Conservation (phyloP, 2,888 invertebrate species). For the Halocaridina rubra region DNA sequence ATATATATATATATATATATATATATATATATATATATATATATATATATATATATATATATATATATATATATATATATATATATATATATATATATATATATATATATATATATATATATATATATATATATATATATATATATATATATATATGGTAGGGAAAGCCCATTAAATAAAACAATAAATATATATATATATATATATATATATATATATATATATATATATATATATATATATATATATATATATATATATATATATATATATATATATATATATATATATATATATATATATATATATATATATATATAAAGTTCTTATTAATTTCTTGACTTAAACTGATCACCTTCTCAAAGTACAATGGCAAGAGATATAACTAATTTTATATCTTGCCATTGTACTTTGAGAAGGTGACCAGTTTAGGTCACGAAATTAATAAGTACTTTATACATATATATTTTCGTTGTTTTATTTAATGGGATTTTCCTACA, state of each 20-base stretch:
- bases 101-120: slow-evolving; percentile 8
- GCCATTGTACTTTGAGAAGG: too few species aligned
- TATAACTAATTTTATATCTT: too few species aligned
- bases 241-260: slow-evolving; percentile 30
- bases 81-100: slow-evolving; percentile 8
- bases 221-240: slow-evolving; percentile 13
- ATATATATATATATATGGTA: not conserved
- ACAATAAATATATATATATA: not conserved
- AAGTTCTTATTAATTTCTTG: too few species aligned
- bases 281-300: not conserved
- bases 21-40: too few species aligned
- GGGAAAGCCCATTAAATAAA: not conserved
- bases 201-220: slow-evolving; percentile 3
- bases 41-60: not conserved
- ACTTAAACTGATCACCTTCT: too few species aligned
- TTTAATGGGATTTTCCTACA: too few species aligned
- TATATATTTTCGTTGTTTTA: too few species aligned
- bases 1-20: too few species aligned
- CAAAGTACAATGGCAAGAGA: too few species aligned
- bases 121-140: not conserved
- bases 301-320: too few species aligned
- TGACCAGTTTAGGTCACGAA: too few species aligned
- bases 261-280: not conserved
- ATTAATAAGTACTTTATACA: too few species aligned
- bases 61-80: slow-evolving; percentile 2